A percentile compares a stretch with the other conserved stretches of the same genome.
These are phyloP conservation scores for Drosophila putrida DNA, from an alignment of 2,888 invertebrate species.

Conservation along the genomic window DNA sequence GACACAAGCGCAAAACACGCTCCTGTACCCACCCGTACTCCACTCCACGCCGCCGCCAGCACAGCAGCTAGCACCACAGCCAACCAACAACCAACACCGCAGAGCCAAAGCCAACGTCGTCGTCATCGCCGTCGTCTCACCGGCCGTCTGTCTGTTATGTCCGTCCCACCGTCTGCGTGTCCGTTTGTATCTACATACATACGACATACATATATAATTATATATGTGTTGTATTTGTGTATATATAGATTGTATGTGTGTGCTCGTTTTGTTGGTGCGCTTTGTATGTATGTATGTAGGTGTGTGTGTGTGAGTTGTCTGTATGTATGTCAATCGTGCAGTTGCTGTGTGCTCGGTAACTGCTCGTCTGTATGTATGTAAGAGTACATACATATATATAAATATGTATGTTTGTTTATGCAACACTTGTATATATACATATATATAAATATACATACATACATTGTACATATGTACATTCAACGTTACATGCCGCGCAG, in stretches of 20 bases:
- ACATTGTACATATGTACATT: slow-evolving; percentile 22
- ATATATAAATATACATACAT: slow-evolving; percentile 27
- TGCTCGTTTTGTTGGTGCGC: slow-evolving; percentile 64
- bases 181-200: slow-evolving; percentile 62
- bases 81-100: slow-evolving; percentile 69
- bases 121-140: slow-evolving; percentile 49
- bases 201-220: slow-evolving; percentile 39
- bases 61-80: slow-evolving; percentile 58
- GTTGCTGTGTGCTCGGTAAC: slow-evolving; percentile 72
- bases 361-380: slow-evolving; percentile 61
- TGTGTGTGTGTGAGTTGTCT: slow-evolving; percentile 44
- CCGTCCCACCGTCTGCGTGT: slow-evolving; percentile 68
- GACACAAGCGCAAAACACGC: slow-evolving; percentile 76
- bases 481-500: slow-evolving; percentile 26
- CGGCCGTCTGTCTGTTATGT: slow-evolving; percentile 61
- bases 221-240: slow-evolving; percentile 45
- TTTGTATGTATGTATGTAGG: slow-evolving; percentile 47
- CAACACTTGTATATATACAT: slow-evolving; percentile 21
- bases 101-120: slow-evolving; percentile 73
- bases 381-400: slow-evolving; percentile 24
- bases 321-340: slow-evolving; percentile 75
- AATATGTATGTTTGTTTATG: slow-evolving; percentile 38
- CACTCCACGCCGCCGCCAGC: slow-evolving; percentile 60
- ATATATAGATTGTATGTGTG: slow-evolving; percentile 53
- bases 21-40: slow-evolving; percentile 78